These are phyloP conservation scores for Plectropomus leopardus DNA, from an alignment of 2,113 vertebrate genomes.

Conservation along the genomic window DNA sequence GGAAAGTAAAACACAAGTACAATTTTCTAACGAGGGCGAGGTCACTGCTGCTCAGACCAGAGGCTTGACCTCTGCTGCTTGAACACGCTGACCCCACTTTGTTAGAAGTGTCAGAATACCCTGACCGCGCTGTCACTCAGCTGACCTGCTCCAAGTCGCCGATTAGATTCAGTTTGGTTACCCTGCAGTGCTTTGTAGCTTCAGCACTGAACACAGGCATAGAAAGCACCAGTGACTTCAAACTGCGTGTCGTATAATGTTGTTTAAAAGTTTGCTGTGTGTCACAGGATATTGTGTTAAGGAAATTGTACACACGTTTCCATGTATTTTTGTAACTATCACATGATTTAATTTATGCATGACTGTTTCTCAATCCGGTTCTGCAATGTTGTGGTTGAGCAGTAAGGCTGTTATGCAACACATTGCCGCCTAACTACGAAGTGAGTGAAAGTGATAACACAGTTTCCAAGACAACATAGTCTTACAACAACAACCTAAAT, in stretches of 20 bases:
- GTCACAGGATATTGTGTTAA: not conserved
- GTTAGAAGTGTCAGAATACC: conserved; percentile 35
- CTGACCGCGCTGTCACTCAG: not conserved
- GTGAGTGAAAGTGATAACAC: conserved; percentile 52
- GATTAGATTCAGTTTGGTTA: not conserved
- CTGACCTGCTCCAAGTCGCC: not conserved
- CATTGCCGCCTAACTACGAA: not conserved
- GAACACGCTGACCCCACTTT: conserved; percentile 32
- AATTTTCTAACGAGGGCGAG: conserved; percentile 31
- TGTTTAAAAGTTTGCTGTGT: not conserved
- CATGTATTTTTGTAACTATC: conserved; percentile 13
- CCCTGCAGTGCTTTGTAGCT: not conserved
- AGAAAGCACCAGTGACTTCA: not conserved
- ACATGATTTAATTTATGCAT: not conserved
- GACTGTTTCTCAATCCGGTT: conserved; percentile 61
- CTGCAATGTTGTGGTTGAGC: conserved; percentile 60
- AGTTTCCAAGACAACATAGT: conserved; percentile 2
- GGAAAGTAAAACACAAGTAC: not conserved
- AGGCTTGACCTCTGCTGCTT: conserved; percentile 20
- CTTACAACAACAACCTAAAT: conserved; percentile 18
- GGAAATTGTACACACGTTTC: not conserved
- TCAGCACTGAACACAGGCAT: not conserved
- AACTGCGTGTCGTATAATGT: not conserved
- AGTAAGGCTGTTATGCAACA: conserved; percentile 54
- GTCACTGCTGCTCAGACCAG: conserved; percentile 5